Evolutionary conservation across 1,140 invertebrate species (phyloP).

Genomic region (Campodea augens): DNA sequence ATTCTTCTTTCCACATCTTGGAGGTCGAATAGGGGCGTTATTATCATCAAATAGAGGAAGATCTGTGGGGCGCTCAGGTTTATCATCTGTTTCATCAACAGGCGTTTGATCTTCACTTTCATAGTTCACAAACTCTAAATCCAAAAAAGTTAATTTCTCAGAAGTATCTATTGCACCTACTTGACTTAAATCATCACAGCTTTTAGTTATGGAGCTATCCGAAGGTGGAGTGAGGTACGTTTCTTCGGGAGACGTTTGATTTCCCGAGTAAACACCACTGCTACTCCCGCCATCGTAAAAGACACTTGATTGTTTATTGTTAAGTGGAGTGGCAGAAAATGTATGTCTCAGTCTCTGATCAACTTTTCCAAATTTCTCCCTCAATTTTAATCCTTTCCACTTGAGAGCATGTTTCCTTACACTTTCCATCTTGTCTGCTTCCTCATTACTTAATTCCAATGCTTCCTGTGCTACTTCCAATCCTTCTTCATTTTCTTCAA

Average conservation of each 20-base stretch:
- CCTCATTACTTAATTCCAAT: neutral
- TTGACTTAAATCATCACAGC: too few species aligned
- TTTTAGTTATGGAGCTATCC: neutral
- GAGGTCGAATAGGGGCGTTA: conserved; percentile 34
- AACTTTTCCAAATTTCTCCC: conserved; percentile 56
- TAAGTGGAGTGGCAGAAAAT: conserved; percentile 22
- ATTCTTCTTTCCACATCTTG: conserved; percentile 33
- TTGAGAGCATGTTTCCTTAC: conserved; percentile 5
- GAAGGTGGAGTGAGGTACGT: neutral
- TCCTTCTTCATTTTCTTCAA: too few species aligned
- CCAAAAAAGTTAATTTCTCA: too few species aligned
- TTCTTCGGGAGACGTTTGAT: too few species aligned
- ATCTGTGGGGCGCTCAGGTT: conserved; percentile 31
- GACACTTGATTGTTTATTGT: neutral
- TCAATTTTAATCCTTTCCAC: conserved; percentile 44
- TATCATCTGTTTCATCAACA: conserved; percentile 7
- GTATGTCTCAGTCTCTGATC: conserved; percentile 56
- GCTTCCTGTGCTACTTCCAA: conserved; percentile 4
- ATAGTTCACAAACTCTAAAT: too few species aligned
- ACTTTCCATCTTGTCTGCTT: neutral
- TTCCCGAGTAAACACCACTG: too few species aligned
- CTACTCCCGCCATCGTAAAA: too few species aligned
- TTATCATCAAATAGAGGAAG: conserved; percentile 39
- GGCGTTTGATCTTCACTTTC: neutral
- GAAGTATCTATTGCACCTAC: too few species aligned